Evolutionary conservation across 2,888 invertebrate species (phyloP), one percentile per base, ranked within the genome.

Genomic region (Oxycera nigricornis): DNA sequence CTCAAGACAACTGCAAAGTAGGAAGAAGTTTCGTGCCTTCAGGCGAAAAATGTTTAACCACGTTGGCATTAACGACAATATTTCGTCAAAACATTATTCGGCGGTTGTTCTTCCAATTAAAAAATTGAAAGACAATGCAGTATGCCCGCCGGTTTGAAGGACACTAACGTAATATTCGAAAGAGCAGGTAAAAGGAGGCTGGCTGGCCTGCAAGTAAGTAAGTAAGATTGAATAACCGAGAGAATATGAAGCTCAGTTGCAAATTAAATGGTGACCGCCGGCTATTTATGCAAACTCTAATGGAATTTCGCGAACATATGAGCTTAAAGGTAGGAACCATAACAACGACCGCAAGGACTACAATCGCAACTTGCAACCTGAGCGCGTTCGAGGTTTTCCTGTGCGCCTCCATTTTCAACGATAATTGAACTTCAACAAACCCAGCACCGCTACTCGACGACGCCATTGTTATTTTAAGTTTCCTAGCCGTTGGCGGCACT

Each of bases 281-380:
- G 75, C 73, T 75, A 52, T 75, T 75, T 75, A 73, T 75, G 62
- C 70, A 73, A 75, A 75, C 73, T 75, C 73, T 75, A 75, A 75
- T 75, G 73, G 75, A 75, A 75, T 75, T 75, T 75, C 73, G 73
- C 73, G 73, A 73, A 68, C 73, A 75, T 75, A 68, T 75, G 72
- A 70, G 68, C 75, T 73, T 35, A 17, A 57, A 73, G 73, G 70
- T 70, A 70, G 52, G 20, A 65, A 70, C n/a, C 52, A 30, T 55
- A 70, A 50, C 70, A 70, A 31, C 22, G 55, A 30, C 52, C 31
- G 55, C 52, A 41, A 52, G 55, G 55, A 67, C 41, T 2, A 2
- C 6, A 46, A 7, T 2, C 14, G 24, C 22, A 55, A 20, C 22
- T 22, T 55, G 24, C 22, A 55, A 55, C 24, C 24, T 24, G 24